Conservation (phyloP, 2,113 vertebrate species). For the Carassius gibelio region DNA sequence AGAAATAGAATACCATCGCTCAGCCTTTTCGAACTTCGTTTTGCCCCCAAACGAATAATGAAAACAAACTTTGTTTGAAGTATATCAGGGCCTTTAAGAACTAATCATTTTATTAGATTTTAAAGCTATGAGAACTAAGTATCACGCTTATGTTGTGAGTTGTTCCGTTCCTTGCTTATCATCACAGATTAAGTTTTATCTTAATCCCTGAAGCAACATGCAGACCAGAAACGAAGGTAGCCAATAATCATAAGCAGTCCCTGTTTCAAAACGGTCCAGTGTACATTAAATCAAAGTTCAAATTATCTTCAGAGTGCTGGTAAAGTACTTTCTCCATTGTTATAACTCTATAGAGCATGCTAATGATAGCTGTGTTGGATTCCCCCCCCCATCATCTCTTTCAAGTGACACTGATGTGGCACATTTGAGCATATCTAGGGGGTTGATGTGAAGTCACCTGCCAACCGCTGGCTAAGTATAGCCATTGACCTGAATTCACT, state of each 20-base stretch:
- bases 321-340: slow-evolving; percentile 9
- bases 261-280: not conserved
- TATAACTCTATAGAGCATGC: slow-evolving; percentile 36
- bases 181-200: not conserved
- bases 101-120: not conserved
- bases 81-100: too few relatives aligned
- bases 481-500: slow-evolving; percentile 45
- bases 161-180: not conserved
- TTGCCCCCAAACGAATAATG: too few relatives aligned
- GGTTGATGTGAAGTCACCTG: slow-evolving; percentile 50
- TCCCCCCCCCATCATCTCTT: not conserved
- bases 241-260: too few relatives aligned
- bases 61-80: too few relatives aligned
- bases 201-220: not conserved
- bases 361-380: slow-evolving; percentile 18
- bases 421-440: slow-evolving; percentile 42
- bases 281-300: not conserved
- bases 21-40: too few relatives aligned
- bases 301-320: not conserved
- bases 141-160: not conserved
- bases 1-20: too few relatives aligned
- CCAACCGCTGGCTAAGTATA: slow-evolving; percentile 39
- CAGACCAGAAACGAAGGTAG: not conserved
- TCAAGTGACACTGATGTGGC: slow-evolving; percentile 49
- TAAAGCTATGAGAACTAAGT: not conserved